Conservation (phyloP, 2,888 invertebrate species). For the Heliconius erato region DNA sequence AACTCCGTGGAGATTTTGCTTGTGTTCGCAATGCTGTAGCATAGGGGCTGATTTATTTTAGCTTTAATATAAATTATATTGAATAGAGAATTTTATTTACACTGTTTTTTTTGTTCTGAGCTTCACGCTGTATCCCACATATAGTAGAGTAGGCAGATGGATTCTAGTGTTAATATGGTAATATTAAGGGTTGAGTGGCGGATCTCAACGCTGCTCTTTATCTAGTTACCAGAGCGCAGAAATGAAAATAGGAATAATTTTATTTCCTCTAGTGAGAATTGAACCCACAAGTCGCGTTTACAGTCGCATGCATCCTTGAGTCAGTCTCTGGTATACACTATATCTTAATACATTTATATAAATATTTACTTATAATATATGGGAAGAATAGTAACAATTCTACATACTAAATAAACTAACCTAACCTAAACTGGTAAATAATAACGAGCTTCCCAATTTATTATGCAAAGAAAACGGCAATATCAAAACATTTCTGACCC, state of each 20-base stretch:
- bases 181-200: neutral
- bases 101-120: neutral
- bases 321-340: too few species aligned
- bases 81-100: too few species aligned
- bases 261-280: neutral
- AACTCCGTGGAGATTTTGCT: conserved; percentile 34
- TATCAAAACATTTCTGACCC: conserved; percentile 23
- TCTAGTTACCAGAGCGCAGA: neutral
- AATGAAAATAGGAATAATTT: neutral
- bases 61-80: neutral
- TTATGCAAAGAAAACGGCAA: conserved; percentile 8
- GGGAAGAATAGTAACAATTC: too few species aligned
- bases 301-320: neutral
- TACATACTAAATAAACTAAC: too few species aligned
- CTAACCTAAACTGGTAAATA: neutral
- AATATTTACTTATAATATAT: too few species aligned
- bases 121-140: neutral
- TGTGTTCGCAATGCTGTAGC: neutral
- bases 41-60: neutral
- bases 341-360: too few species aligned
- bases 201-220: neutral
- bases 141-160: neutral
- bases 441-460: neutral
- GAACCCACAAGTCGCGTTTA: neutral
- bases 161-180: neutral